These are phyloP conservation scores for Seriola aureovittata DNA, from an alignment of 2,113 vertebrate genomes.

Conservation along the genomic window DNA sequence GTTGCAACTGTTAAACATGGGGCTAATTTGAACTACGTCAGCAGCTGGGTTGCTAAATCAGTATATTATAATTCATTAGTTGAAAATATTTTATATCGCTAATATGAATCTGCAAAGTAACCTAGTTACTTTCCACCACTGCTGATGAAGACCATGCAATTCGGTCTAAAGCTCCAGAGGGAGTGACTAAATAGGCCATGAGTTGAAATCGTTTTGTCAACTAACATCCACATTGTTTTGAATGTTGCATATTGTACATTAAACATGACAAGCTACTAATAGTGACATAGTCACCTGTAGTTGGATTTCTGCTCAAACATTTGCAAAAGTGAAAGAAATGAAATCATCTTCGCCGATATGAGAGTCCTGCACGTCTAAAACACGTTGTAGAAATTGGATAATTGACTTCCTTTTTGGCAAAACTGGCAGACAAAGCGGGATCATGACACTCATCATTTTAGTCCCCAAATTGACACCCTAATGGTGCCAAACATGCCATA, in stretches of 20 bases:
- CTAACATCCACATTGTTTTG: background rate
- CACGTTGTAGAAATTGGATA: background rate
- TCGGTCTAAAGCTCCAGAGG: background rate
- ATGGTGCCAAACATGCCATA: slow-evolving; percentile 47
- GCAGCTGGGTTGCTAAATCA: no score
- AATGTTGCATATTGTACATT: background rate
- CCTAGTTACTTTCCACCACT: background rate
- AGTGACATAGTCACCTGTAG: background rate
- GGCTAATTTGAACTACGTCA: no score
- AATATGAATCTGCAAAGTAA: background rate
- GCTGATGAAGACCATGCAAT: slow-evolving; percentile 7
- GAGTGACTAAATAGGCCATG: background rate
- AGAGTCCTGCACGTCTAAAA: background rate
- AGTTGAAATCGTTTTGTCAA: background rate
- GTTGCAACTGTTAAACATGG: no score
- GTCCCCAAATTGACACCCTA: slow-evolving; percentile 40
- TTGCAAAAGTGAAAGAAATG: background rate
- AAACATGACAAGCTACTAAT: background rate
- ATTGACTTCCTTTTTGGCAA: slow-evolving; percentile 31
- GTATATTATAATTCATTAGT: background rate
- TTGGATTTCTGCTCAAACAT: background rate
- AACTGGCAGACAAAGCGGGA: slow-evolving; percentile 23
- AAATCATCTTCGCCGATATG: background rate
- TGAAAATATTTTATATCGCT: background rate
- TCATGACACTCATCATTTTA: slow-evolving; percentile 20